A percentile compares a stretch with the other conserved stretches of the same genome.
These are phyloP conservation scores for Idris sp. DNA, from an alignment of 1,140 invertebrate species.

Conservation along the genomic window DNA sequence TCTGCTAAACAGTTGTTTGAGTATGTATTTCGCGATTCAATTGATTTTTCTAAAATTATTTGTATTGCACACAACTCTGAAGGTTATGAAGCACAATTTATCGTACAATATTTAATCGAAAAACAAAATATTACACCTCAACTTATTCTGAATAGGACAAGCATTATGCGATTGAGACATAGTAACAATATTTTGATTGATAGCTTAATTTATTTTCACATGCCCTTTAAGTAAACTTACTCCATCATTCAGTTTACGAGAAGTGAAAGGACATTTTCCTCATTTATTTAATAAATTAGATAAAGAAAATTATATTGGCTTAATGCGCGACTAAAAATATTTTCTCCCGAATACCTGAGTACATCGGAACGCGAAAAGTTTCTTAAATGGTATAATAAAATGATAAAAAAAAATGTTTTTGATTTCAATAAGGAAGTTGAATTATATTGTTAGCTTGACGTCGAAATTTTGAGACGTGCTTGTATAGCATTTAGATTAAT, in stretches of 20 bases:
- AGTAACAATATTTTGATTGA: conserved; percentile 59
- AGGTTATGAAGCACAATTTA: conserved; percentile 59
- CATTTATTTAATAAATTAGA: conserved; percentile 62
- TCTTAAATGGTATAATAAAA: conserved; percentile 8
- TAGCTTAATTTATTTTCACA: conserved; percentile 65
- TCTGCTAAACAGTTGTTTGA: conserved; percentile 12
- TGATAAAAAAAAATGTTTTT: background rate
- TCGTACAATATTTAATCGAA: conserved; percentile 53
- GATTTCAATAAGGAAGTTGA: conserved; percentile 11
- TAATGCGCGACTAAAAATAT: conserved; percentile 23
- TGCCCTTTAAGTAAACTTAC: conserved; percentile 56
- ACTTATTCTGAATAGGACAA: conserved; percentile 53
- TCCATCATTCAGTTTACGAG: conserved; percentile 55
- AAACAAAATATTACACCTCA: conserved; percentile 15
- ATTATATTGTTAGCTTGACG: conserved; percentile 10
- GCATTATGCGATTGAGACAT: conserved; percentile 42
- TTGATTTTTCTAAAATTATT: conserved; percentile 20
- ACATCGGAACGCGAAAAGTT: background rate
- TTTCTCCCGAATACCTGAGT: background rate
- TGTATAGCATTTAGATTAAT: conserved; percentile 21
- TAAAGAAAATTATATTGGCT: conserved; percentile 59
- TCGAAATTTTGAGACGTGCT: conserved; percentile 10
- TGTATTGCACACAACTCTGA: conserved; percentile 61
- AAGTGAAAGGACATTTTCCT: conserved; percentile 59
- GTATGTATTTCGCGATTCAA: conserved; percentile 2